A percentile compares a stretch with the other conserved stretches of the same genome.
These are phyloP conservation scores for Perizoma flavofasciatum DNA, from an alignment of 2,888 invertebrate genomes.

Conservation along the genomic window DNA sequence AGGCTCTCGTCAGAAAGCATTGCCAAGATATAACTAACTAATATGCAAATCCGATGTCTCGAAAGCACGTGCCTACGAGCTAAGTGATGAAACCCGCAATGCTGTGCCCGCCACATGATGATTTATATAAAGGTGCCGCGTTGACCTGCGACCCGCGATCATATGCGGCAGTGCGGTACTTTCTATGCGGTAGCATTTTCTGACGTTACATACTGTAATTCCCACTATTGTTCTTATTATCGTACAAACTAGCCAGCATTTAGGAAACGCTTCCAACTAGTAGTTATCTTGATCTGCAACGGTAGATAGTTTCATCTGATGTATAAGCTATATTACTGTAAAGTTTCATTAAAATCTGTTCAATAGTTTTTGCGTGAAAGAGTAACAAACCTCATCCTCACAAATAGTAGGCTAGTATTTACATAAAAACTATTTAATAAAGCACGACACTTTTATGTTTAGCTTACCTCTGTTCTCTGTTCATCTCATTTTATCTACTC, in stretches of 20 bases:
- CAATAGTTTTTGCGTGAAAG: too few relatives aligned
- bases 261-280: too few relatives aligned
- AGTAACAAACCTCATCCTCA: too few relatives aligned
- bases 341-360: too few relatives aligned
- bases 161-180: conserved; percentile 26
- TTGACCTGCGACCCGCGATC: conserved; percentile 26
- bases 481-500: too few relatives aligned
- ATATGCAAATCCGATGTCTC: conserved; percentile 3
- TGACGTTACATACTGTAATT: conserved; percentile 24
- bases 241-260: background rate
- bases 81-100: conserved; percentile 18
- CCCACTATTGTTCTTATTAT: conserved; percentile 1
- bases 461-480: too few relatives aligned
- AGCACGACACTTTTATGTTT: too few relatives aligned
- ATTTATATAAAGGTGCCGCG: conserved; percentile 37
- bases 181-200: conserved; percentile 34
- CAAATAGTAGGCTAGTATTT: too few relatives aligned
- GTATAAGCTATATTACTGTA: too few relatives aligned
- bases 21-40: background rate
- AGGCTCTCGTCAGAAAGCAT: background rate
- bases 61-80: conserved; percentile 8
- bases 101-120: conserved; percentile 10
- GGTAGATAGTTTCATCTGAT: too few relatives aligned
- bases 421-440: too few relatives aligned
- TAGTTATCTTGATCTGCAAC: too few relatives aligned